Conservation (phyloP, 2,797 vertebrate genomes). For the Pangasius sanitwongsei region DNA sequence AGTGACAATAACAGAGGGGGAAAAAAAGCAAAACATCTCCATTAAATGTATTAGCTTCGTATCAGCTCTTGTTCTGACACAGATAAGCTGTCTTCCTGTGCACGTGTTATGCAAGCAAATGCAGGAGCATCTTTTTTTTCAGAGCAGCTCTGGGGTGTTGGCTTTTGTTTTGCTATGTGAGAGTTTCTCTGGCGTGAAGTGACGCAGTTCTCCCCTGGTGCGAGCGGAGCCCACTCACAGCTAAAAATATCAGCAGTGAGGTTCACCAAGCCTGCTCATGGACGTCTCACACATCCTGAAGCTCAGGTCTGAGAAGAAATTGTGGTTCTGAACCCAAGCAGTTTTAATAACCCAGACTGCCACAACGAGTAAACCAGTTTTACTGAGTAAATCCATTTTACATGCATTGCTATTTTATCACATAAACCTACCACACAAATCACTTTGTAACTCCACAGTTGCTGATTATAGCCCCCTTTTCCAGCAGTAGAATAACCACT, state of each 20-base stretch:
- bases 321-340: not conserved
- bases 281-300: constrained; percentile 20
- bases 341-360: not conserved
- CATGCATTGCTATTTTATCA: not conserved
- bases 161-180: constrained; percentile 38
- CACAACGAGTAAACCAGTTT: not conserved
- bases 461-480: not conserved
- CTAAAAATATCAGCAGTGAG: constrained; percentile 51
- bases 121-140: constrained; percentile 33
- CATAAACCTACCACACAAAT: not conserved
- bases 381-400: not conserved
- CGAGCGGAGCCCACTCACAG: constrained; percentile 49
- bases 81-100: not conserved
- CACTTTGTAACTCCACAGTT: not conserved
- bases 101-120: constrained; percentile 23
- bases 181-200: constrained; percentile 46
- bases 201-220: constrained; percentile 41
- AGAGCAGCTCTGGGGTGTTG: constrained; percentile 32
- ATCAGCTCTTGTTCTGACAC: not conserved
- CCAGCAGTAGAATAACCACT: not conserved
- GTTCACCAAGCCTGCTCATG: constrained; percentile 26
- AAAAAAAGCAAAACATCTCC: not conserved
- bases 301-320: not conserved
- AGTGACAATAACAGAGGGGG: not conserved
- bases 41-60: not conserved